Evolutionary conservation across 1,140 invertebrate species (phyloP).

Genomic region (Semibalanus balanoides): DNA sequence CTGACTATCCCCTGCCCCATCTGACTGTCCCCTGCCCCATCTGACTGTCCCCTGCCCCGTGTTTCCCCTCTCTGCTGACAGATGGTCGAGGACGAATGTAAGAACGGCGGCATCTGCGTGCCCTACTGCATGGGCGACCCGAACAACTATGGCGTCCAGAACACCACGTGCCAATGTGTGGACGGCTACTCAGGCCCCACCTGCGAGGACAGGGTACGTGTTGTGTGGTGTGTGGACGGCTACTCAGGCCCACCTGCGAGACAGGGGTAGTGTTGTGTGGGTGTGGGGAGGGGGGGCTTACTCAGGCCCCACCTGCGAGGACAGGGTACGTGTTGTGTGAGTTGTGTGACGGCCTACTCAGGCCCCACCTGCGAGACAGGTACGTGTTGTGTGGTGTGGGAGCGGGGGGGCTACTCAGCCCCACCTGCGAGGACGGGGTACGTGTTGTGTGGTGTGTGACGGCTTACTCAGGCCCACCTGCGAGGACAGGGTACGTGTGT

Average conservation of each 20-base stretch:
- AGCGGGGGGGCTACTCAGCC: too few relatives aligned
- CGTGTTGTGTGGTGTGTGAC: neutral
- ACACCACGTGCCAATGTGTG: neutral
- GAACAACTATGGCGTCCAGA: slow-evolving; percentile 2
- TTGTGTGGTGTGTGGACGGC: slow-evolving; percentile 3
- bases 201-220: neutral
- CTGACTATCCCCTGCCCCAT: too few relatives aligned
- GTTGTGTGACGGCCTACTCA: too few relatives aligned
- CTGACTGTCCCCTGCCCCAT: neutral
- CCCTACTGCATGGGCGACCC: slow-evolving; percentile 20
- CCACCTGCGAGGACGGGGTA: neutral
- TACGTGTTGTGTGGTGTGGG: neutral
- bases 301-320: slow-evolving; percentile 4
- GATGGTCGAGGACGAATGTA: slow-evolving; percentile 16
- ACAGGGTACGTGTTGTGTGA: neutral
- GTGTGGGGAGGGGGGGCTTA: neutral
- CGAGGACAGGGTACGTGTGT: too few relatives aligned
- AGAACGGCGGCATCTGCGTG: slow-evolving; percentile 22
- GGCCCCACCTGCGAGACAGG: neutral
- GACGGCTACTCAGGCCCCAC: slow-evolving; percentile 3
- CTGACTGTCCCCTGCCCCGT: neutral
- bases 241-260: too few relatives aligned
- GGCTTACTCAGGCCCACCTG: too few relatives aligned
- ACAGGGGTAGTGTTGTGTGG: too few relatives aligned
- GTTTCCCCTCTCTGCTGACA: too few relatives aligned